phyloP scores from a whole-genome alignment of 2,888 invertebrate species.

The Electrophaes corylata region DNA sequence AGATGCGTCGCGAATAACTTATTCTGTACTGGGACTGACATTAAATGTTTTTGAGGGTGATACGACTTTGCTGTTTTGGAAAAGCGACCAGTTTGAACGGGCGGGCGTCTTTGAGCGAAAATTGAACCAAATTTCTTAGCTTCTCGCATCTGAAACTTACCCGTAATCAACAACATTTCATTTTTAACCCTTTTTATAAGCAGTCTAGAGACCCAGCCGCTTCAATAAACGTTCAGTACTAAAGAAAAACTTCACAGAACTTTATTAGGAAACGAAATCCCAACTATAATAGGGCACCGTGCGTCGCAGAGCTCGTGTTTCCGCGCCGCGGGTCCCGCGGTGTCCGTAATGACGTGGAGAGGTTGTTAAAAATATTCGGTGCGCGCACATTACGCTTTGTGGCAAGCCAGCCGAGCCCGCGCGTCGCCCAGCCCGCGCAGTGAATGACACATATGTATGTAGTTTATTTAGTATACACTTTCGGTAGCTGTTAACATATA shows the following conservation, averaged over 20 bases:
- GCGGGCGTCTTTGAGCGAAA: no score
- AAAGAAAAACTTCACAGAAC: background rate
- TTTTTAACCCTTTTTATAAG: no score
- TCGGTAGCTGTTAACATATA: no score
- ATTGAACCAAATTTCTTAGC: background rate
- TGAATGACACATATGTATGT: no score
- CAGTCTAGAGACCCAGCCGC: background rate
- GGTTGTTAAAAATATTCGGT: conserved; percentile 49
- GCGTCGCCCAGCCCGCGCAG: no score
- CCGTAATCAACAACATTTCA: no score
- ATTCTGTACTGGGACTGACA: conserved; percentile 12
- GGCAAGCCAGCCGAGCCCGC: conserved; percentile 14
- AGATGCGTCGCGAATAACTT: conserved; percentile 31
- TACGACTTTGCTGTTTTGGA: conserved; percentile 18
- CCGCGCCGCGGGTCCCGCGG: conserved; percentile 1
- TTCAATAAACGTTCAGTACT: background rate
- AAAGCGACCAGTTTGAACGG: background rate
- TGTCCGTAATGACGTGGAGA: conserved; percentile 38
- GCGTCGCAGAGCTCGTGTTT: no score
- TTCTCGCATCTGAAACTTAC: background rate
- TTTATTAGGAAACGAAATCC: background rate
- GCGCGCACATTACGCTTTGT: conserved; percentile 24
- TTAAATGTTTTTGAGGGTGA: conserved; percentile 11
- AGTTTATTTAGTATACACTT: no score
- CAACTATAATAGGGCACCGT: no score